Evolutionary conservation across 2,797 vertebrate species (phyloP).

Genomic region (Danio choprae): DNA sequence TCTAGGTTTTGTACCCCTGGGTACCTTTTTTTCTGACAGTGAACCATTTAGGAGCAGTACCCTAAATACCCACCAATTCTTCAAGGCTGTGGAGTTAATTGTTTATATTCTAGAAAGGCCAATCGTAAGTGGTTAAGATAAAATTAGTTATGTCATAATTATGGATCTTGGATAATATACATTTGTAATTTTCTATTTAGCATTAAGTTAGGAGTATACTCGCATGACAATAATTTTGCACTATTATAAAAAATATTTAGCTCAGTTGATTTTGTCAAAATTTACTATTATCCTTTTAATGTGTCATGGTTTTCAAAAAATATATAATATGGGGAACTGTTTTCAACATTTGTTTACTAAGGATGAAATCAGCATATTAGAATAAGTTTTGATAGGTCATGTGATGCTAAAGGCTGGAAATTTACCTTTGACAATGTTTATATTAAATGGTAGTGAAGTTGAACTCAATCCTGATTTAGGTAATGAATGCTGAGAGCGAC

Average conservation of each 20-base stretch:
- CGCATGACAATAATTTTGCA: too few species aligned
- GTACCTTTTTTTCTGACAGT: too few species aligned
- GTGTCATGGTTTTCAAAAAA: background rate
- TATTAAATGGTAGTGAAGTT: background rate
- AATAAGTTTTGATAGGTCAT: background rate
- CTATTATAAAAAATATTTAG: background rate
- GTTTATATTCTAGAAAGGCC: too few species aligned
- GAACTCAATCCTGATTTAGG: conserved; percentile 61
- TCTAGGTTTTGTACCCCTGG: too few species aligned
- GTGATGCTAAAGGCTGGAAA: background rate
- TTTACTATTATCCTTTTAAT: background rate
- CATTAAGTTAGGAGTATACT: too few species aligned
- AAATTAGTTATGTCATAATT: too few species aligned
- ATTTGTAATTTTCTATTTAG: too few species aligned
- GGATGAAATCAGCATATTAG: background rate
- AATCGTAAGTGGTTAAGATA: too few species aligned
- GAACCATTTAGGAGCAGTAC: too few species aligned
- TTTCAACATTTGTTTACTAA: background rate
- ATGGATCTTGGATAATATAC: too few species aligned
- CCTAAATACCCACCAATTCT: too few species aligned
- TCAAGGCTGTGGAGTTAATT: too few species aligned
- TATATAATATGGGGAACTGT: background rate
- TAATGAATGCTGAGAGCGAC: conserved; percentile 77
- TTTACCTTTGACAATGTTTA: background rate
- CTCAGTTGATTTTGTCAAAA: background rate